Percentiles rank a stretch among this genome's conserved stretches.
These are phyloP conservation scores for Canis aureus DNA, from an alignment of 2,113 vertebrate genomes.

Conservation along the genomic window DNA sequence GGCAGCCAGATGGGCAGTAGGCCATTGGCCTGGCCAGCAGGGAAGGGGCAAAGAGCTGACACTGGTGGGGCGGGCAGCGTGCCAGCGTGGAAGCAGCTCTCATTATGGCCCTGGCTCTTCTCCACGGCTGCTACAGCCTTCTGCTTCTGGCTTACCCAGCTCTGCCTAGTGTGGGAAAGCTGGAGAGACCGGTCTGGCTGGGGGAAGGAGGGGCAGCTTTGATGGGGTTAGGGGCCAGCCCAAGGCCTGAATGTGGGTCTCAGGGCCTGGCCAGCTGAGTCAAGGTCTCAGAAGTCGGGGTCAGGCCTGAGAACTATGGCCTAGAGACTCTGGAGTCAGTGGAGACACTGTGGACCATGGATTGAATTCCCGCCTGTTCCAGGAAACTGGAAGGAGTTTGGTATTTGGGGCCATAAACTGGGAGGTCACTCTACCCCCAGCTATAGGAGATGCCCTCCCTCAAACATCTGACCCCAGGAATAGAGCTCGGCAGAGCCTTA, in stretches of 20 bases:
- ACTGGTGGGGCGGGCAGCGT: not conserved
- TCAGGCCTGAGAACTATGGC: not conserved
- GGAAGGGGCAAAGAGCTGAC: accelerated
- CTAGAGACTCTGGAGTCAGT: not conserved
- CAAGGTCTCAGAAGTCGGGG: not conserved
- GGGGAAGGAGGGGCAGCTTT: slow-evolving; percentile 59
- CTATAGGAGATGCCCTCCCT: not conserved
- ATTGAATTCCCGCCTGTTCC: not conserved
- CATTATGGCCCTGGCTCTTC: not conserved
- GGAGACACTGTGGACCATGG: not conserved
- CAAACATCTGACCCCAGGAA: not conserved
- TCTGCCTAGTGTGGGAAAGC: slow-evolving; percentile 63
- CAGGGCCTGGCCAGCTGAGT: not conserved
- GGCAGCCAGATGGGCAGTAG: not conserved
- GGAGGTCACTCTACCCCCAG: not conserved
- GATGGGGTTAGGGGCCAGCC: not conserved
- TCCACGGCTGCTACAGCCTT: not conserved
- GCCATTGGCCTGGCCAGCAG: not conserved
- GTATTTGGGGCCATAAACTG: not conserved
- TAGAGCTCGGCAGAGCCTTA: not conserved
- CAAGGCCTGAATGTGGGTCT: not conserved
- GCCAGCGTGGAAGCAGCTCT: not conserved
- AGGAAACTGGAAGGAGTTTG: not conserved
- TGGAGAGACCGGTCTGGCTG: slow-evolving; percentile 69
- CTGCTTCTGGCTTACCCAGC: slow-evolving; percentile 27